Evolutionary conservation across 2,113 vertebrate genomes (phyloP).

Genomic region (Gobius niger): DNA sequence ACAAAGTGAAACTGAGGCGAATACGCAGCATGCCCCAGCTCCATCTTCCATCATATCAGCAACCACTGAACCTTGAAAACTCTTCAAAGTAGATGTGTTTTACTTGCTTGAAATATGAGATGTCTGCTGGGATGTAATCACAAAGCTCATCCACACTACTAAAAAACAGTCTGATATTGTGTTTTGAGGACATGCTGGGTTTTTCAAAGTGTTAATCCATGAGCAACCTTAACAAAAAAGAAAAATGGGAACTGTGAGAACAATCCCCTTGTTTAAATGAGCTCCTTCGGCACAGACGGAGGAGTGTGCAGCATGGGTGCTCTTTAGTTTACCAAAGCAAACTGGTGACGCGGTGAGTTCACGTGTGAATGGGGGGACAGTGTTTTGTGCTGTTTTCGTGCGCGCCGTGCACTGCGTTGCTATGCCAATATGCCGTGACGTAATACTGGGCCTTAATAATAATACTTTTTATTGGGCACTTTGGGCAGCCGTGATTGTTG

Average conservation of each 20-base stretch:
- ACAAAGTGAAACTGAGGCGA: slow-evolving; percentile 36
- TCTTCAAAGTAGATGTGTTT: slow-evolving; percentile 45
- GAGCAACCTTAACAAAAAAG: slow-evolving; percentile 25
- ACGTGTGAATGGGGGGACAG: too few species aligned
- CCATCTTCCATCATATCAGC: slow-evolving; percentile 33
- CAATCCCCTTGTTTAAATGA: slow-evolving; percentile 26
- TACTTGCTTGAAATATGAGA: slow-evolving; percentile 40
- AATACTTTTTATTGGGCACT: too few species aligned
- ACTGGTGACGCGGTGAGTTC: not conserved
- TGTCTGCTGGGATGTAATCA: slow-evolving; percentile 53
- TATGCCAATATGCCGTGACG: too few species aligned
- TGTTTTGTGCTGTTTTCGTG: too few species aligned
- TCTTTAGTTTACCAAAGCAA: slow-evolving; percentile 30
- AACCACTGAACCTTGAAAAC: slow-evolving; percentile 57
- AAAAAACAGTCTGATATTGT: slow-evolving; percentile 46
- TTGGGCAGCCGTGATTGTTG: too few species aligned
- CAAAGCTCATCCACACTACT: slow-evolving; percentile 43
- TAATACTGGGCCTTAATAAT: too few species aligned
- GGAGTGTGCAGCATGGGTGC: slow-evolving; percentile 13
- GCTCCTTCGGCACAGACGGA: slow-evolving; percentile 15
- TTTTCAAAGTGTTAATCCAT: slow-evolving; percentile 42
- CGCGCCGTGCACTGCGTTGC: too few species aligned
- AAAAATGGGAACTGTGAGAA: slow-evolving; percentile 8
- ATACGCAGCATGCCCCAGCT: slow-evolving; percentile 15
- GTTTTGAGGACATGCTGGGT: slow-evolving; percentile 34